These are phyloP conservation scores for Pipistrellus pipistrellus DNA, from an alignment of 2,797 vertebrate species.

Conservation along the genomic window DNA sequence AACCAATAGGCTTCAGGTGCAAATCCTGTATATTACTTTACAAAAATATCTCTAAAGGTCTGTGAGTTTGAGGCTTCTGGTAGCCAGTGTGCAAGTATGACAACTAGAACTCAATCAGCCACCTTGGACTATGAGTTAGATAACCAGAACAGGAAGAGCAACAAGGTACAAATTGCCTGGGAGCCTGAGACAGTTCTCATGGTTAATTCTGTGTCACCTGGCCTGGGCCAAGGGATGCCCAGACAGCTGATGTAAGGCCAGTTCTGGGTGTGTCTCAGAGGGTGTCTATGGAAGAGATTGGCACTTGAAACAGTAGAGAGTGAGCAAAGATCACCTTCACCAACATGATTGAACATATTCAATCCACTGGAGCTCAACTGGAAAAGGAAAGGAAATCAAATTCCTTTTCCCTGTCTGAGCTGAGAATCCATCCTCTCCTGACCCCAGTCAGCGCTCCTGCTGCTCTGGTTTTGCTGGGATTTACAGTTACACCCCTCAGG, in stretches of 20 bases:
- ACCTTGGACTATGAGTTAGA: neutral
- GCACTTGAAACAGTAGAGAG: no score
- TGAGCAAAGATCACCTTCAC: neutral
- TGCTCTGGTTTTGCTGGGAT: neutral
- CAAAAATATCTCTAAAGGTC: neutral
- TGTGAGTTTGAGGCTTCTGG: neutral
- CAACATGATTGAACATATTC: neutral
- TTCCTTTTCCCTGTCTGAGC: neutral
- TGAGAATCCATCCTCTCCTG: neutral
- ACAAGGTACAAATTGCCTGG: neutral
- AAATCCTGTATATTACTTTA: neutral
- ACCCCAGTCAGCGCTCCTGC: neutral
- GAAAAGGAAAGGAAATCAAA: neutral
- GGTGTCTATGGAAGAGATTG: neutral
- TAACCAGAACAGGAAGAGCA: neutral
- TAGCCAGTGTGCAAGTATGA: accelerated
- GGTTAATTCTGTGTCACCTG: neutral
- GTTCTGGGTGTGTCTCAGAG: no score
- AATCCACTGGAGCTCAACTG: neutral
- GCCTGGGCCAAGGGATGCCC: neutral
- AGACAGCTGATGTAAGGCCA: neutral
- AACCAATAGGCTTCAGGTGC: neutral
- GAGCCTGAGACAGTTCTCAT: no score
- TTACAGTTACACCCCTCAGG: neutral
- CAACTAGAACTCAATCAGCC: neutral